phyloP scores from a whole-genome alignment of 2,888 invertebrate species.

The Lepidochitona cinerea region DNA sequence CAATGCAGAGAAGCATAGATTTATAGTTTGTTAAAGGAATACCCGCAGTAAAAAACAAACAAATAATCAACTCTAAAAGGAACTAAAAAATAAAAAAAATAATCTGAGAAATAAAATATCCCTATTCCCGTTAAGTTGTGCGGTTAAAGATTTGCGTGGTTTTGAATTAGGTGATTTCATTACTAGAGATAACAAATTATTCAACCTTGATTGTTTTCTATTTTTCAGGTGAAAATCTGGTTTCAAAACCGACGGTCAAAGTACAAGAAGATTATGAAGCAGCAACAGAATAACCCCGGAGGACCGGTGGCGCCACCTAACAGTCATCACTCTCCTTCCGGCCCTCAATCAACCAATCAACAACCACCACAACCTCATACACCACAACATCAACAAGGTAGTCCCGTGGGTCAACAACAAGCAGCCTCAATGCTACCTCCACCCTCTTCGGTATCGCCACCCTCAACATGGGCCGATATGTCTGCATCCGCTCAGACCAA shows the following conservation, averaged over 20 bases:
- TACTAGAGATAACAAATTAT: no score
- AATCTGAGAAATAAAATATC: no score
- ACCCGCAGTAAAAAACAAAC: no score
- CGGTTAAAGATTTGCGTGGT: no score
- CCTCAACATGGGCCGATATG: slow-evolving; percentile 6
- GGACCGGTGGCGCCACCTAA: neutral
- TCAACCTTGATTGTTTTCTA: neutral
- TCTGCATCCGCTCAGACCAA: neutral
- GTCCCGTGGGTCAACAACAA: neutral
- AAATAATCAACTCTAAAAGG: no score
- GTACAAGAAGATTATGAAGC: slow-evolving; percentile 9
- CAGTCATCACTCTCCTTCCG: slow-evolving; percentile 3
- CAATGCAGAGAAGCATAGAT: no score
- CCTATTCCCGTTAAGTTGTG: no score
- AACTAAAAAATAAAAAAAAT: no score
- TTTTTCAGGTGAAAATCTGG: slow-evolving; percentile 17
- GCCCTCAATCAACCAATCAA: neutral
- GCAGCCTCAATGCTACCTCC: neutral
- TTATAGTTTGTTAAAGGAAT: no score
- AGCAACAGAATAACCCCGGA: neutral
- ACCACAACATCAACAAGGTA: neutral
- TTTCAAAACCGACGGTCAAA: slow-evolving; percentile 16
- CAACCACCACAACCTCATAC: neutral
- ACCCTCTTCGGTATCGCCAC: neutral
- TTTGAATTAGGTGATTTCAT: no score